phyloP scores from a whole-genome alignment of 2,888 invertebrate genomes.

The Nebria brevicollis region DNA sequence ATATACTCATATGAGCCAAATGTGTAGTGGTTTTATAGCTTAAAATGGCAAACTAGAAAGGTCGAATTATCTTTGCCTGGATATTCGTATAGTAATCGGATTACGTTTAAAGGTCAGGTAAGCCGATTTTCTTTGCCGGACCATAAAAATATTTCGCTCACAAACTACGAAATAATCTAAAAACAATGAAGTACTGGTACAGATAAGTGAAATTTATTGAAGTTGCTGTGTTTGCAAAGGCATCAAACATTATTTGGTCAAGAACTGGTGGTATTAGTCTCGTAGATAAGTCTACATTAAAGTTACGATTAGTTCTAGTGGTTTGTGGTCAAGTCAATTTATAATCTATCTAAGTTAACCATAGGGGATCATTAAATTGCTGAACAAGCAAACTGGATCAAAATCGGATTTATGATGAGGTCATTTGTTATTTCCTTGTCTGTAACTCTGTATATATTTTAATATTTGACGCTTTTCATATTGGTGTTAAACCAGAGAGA shows the following conservation, averaged over 20 bases:
- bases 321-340: neutral
- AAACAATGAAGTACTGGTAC: neutral
- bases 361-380: neutral
- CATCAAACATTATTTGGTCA: constrained; percentile 1
- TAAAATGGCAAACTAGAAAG: neutral
- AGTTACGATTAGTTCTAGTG: neutral
- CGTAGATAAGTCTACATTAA: neutral
- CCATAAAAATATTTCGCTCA: neutral
- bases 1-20: neutral
- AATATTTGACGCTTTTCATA: neutral
- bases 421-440: neutral
- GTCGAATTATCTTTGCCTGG: neutral
- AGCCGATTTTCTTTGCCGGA: neutral
- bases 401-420: neutral
- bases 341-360: neutral
- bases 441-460: neutral
- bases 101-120: neutral
- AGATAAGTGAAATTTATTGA: neutral
- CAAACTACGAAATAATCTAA: neutral
- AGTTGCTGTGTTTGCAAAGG: neutral
- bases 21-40: neutral
- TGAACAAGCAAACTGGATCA: neutral
- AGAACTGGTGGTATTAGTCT: neutral
- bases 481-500: neutral
- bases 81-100: neutral